phyloP scores from a whole-genome alignment of 2,888 invertebrate species.

The Lordiphosa fenestrarum region DNA sequence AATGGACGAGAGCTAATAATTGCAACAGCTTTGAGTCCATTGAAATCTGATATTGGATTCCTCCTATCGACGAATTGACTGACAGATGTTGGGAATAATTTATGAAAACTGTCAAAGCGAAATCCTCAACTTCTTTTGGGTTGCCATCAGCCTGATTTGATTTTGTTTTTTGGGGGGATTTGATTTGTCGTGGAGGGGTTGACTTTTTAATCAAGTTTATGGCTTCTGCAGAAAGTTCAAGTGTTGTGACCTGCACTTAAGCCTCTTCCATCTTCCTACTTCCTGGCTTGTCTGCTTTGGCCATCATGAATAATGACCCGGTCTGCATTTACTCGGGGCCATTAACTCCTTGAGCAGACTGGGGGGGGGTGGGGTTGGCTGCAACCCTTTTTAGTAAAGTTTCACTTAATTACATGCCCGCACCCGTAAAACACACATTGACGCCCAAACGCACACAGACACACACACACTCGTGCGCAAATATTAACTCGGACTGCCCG shows the following conservation, averaged over 20 bases:
- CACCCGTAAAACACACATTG: constrained; percentile 68
- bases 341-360: constrained; percentile 20
- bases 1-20: constrained; percentile 25
- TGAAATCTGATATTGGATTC: too few relatives aligned
- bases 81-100: constrained; percentile 13
- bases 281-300: constrained; percentile 1
- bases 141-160: constrained; percentile 15
- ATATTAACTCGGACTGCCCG: constrained; percentile 34
- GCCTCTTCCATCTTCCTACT: constrained; percentile 11
- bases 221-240: constrained; percentile 39
- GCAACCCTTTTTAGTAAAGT: constrained; percentile 65
- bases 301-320: constrained; percentile 29
- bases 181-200: background rate
- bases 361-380: constrained; percentile 1
- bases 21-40: constrained; percentile 23
- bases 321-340: constrained; percentile 18
- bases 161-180: constrained; percentile 18
- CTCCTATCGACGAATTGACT: too few relatives aligned
- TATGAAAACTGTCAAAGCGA: constrained; percentile 10
- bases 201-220: constrained; percentile 27
- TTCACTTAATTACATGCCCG: constrained; percentile 66
- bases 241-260: constrained; percentile 40
- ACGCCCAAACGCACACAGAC: constrained; percentile 25
- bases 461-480: constrained; percentile 31
- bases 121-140: background rate